Evolutionary conservation across 2,113 vertebrate species (phyloP).

Genomic region (Urocynchramus pylzowi): DNA sequence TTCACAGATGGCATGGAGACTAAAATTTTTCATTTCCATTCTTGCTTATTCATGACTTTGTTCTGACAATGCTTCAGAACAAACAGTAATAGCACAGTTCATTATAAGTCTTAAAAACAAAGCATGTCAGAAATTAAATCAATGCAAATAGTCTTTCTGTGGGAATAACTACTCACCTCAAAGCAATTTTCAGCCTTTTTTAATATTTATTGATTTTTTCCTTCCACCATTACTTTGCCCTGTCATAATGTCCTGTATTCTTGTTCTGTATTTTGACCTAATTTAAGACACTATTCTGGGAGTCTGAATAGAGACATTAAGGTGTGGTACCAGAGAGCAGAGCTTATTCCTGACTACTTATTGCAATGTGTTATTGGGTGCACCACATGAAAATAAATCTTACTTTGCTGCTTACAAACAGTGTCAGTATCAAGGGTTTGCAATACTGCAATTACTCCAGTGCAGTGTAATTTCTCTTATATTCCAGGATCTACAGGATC

Average conservation of each 20-base stretch:
- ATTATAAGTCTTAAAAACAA: constrained; percentile 23
- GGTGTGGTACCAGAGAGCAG: background rate
- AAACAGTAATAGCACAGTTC: background rate
- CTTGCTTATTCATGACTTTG: constrained; percentile 9
- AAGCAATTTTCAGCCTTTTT: constrained; percentile 25
- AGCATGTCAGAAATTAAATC: constrained; percentile 31
- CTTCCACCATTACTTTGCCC: background rate
- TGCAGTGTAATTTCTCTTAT: background rate
- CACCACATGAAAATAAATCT: background rate
- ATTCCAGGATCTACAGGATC: background rate
- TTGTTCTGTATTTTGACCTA: background rate
- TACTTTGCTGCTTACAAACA: background rate
- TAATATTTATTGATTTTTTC: constrained; percentile 21
- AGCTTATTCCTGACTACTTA: background rate
- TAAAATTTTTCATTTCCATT: background rate
- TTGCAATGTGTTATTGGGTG: background rate
- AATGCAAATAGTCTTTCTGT: constrained; percentile 19
- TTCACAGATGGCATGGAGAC: background rate
- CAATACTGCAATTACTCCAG: background rate
- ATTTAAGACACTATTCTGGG: background rate
- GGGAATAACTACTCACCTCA: background rate
- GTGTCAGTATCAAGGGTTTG: background rate
- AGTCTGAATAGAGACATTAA: background rate
- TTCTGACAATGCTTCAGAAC: background rate
- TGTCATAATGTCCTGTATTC: background rate